Conservation (phyloP, 1,140 invertebrate species). For the Rhizoglyphus robini region DNA sequence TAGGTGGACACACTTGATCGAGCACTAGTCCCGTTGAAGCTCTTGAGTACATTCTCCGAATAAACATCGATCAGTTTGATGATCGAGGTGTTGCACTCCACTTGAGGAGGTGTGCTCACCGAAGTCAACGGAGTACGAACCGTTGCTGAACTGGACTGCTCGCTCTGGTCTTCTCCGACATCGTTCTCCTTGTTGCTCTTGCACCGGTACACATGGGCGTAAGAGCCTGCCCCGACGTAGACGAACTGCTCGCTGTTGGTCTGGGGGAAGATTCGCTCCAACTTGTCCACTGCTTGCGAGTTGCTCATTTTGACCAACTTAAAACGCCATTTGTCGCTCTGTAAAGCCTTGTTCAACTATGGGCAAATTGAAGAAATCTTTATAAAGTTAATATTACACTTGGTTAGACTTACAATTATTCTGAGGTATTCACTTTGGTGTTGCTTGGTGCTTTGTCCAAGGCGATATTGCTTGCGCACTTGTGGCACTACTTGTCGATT, state of each 20-base stretch:
- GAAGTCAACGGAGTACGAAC: not conserved
- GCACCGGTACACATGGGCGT: constrained; percentile 5
- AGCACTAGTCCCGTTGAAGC: not conserved
- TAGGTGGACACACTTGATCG: not conserved
- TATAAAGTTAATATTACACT: not conserved
- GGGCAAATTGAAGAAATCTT: not conserved
- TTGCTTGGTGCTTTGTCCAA: no score
- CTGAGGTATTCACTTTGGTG: not conserved
- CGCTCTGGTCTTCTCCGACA: not conserved
- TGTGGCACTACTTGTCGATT: no score
- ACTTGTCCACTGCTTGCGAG: not conserved
- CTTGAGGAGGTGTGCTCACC: not conserved
- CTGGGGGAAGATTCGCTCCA: not conserved
- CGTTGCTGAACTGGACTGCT: no score
- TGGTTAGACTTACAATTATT: constrained; percentile 9
- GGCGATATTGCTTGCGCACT: no score
- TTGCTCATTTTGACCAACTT: not conserved
- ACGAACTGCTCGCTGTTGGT: not conserved
- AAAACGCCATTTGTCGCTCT: not conserved
- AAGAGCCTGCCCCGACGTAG: constrained; percentile 2
- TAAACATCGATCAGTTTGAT: constrained; percentile 10
- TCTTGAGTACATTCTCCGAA: not conserved
- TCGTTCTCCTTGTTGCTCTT: not conserved
- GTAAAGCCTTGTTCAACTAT: not conserved
- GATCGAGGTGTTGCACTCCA: not conserved